Evolutionary conservation across 2,113 vertebrate genomes (phyloP), one percentile per base, ranked within the genome.

Genomic region (Odobenus rosmarus): DNA sequence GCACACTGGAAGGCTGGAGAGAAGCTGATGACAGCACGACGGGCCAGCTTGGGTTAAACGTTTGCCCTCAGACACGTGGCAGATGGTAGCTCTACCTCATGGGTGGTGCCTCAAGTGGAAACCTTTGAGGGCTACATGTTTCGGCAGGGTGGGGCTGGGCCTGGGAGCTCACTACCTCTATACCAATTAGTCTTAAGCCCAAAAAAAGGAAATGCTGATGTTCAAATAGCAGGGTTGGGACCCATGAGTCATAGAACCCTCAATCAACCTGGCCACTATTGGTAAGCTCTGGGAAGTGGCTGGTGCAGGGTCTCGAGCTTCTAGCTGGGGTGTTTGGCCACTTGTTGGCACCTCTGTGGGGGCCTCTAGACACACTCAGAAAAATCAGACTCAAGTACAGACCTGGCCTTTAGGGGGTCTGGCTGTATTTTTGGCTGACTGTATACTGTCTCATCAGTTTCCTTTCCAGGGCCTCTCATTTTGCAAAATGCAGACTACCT

Each of bases 171-270:
- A 87, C 67, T 61, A 83, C 62, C 88, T 94, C 61, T 23, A 83
- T 55, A 51, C 71, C 23, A 53, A 92, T 93, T 86, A 91, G 57
- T 83, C 31, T 77, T 95, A 95, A 97, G 86, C 79, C 67, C 21
- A 21, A 28, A 39, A 76, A 88, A 90, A 96, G 82, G 95, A 97
- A 97, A 96, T 4, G 19, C n/a, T 93, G 33, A 33, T 96, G 71
- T 95, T 87, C 79, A 95, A 95, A 93, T 62, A 89, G 80, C n/a
- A 91, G 79, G 84, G n/a, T 46, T 96, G 90, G 80, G 26, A 79
- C 26, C 33, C 2, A 11, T 80, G 96, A 97, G 94, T 96, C 88
- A 93, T 4, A 79, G 80, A 96, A 42, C 24, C 39, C 31, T 64
- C 31, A 55, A 16, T 33, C 24, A 62, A 77, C 13, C 10, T 26